Percentiles rank a stretch among this genome's conserved stretches.
These are phyloP conservation scores for Pantherophis vulpinus DNA, from an alignment of 2,797 vertebrate species.

Conservation along the genomic window DNA sequence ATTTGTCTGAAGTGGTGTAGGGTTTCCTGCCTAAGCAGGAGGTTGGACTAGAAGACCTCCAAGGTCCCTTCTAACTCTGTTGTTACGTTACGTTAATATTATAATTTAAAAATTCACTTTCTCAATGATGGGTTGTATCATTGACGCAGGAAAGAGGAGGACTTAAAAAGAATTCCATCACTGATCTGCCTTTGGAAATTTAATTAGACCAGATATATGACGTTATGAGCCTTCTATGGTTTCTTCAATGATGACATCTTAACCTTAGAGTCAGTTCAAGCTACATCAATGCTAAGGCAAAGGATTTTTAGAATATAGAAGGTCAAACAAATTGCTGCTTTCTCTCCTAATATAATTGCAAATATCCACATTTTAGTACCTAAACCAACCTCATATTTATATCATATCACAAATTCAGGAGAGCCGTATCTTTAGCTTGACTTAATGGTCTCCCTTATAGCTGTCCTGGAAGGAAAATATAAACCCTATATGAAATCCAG, in stretches of 20 bases:
- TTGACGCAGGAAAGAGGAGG: neutral
- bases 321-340: neutral
- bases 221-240: too few species aligned
- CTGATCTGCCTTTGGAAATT: neutral
- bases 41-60: too few species aligned
- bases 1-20: too few species aligned
- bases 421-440: neutral
- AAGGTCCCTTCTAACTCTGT: too few species aligned
- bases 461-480: neutral
- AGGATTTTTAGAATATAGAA: neutral
- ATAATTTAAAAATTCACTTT: conserved; percentile 18
- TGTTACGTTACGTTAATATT: too few species aligned
- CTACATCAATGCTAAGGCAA: neutral
- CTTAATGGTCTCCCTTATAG: neutral
- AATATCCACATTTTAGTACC: neutral
- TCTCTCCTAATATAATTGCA: neutral
- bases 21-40: too few species aligned
- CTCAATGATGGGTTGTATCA: conserved; percentile 33
- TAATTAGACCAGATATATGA: neutral
- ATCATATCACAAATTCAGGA: neutral
- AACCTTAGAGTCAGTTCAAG: neutral
- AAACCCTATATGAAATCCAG: neutral
- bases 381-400: neutral
- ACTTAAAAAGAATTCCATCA: neutral
- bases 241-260: too few species aligned